Evolutionary conservation across 2,113 vertebrate species (phyloP), one percentile per base, ranked within the genome.

Genomic region (Mola mola): DNA sequence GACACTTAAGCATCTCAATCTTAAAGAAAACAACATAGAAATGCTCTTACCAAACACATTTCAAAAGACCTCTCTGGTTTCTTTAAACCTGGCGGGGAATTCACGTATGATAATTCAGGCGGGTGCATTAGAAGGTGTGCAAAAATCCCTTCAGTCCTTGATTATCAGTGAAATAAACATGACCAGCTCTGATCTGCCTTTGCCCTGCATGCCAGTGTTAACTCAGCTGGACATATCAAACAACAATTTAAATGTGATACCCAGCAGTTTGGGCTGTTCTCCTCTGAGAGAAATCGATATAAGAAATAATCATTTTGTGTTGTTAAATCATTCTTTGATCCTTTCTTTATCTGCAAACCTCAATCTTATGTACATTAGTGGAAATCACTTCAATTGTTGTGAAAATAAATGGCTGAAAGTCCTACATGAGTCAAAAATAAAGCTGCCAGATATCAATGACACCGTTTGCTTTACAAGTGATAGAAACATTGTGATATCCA

Each of bases 301-400:
- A 16, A 80, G 80, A 11, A 68, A 88, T 5, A 94, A 94, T 62
- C 5, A 3, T 9, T 79, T 94, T 24, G 38, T 12, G 24, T 53
- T 22, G 0, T 10, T 95, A 57, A 87, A 86, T 2, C 2, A 36
- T 9, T 75, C 53, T 1, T 51, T 50, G 3, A 20, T 84, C 0
- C 2, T 5, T 1, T n/a, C 26, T 25, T 61, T 87, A 65, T 73
- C 88, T 16, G 33, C 0, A 3, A 81, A 86, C 56, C 90, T 94
- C 28, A 36, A 21, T 29, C 37, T 31, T 0, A 2, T 95, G 59
- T 55, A 77, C 0, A 12, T 94, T 0, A 87, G 91, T 5, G 92
- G 92, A 2, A 94, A 94, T 72, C 21, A 82, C 38, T 92, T 94
- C 49, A 84, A 89, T 61, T 94, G 94, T n/a, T 94, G 95, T 44